Conservation (phyloP, 2,113 vertebrate genomes). For the Lophochroa leadbeateri region DNA sequence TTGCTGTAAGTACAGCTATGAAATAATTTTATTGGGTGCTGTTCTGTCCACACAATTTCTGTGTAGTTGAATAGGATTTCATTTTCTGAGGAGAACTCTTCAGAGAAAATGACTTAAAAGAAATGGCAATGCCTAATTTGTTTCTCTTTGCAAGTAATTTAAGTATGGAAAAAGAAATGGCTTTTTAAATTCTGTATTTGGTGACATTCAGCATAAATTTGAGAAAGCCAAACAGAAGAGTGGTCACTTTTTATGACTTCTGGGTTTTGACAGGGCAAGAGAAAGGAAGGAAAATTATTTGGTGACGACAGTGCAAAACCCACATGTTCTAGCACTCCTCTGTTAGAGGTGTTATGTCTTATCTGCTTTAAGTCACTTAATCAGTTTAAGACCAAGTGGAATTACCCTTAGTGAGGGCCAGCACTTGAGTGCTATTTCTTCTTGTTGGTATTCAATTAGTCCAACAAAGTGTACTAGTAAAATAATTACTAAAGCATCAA, state of each 20-base stretch:
- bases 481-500: not conserved
- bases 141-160: not conserved
- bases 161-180: not conserved
- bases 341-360: not conserved
- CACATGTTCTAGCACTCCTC: fast-evolving
- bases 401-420: not conserved
- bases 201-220: not conserved
- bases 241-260: not conserved
- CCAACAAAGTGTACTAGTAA: not conserved
- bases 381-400: not conserved
- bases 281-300: not conserved
- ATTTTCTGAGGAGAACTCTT: not conserved
- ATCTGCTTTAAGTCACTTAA: not conserved
- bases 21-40: not conserved
- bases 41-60: not conserved
- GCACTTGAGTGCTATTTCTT: not conserved
- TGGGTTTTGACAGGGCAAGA: not conserved
- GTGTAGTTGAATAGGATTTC: not conserved
- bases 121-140: not conserved
- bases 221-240: not conserved
- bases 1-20: not conserved
- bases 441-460: not conserved
- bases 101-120: not conserved
- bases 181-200: not conserved
- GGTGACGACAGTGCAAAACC: not conserved